A percentile compares a stretch with the other conserved stretches of the same genome.
These are phyloP conservation scores for Paramormyrops kingsleyae DNA, from an alignment of 2,113 vertebrate genomes.

Conservation along the genomic window DNA sequence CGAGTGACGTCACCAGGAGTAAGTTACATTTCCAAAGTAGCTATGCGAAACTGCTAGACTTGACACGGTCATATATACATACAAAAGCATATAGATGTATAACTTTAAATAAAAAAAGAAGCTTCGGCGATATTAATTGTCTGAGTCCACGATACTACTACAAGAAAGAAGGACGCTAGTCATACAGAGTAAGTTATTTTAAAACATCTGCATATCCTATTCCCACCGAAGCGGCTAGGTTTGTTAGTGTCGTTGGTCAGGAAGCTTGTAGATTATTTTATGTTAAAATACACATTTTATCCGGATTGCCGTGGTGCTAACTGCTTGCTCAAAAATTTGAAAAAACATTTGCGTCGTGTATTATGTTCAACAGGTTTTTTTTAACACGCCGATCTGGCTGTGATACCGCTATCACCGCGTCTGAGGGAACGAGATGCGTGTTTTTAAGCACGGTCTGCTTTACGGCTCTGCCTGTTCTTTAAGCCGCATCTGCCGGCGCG, in stretches of 20 bases:
- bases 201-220: background rate
- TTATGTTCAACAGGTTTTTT: background rate
- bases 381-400: background rate
- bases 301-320: background rate
- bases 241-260: background rate
- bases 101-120: background rate
- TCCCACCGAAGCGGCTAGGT: background rate
- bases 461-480: background rate
- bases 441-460: background rate
- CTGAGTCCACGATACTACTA: background rate
- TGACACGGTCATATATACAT: background rate
- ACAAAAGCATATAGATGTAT: background rate
- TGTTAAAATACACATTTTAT: background rate
- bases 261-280: background rate
- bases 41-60: background rate
- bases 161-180: background rate
- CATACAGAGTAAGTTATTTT: slow-evolving; percentile 3
- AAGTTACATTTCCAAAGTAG: background rate
- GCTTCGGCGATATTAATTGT: background rate
- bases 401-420: background rate
- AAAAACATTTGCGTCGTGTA: background rate
- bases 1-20: background rate
- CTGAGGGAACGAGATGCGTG: background rate
- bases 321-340: background rate
- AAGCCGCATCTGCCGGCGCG: background rate